Conservation (phyloP, 2,888 invertebrate genomes). For the Apomyelois bistriatella region DNA sequence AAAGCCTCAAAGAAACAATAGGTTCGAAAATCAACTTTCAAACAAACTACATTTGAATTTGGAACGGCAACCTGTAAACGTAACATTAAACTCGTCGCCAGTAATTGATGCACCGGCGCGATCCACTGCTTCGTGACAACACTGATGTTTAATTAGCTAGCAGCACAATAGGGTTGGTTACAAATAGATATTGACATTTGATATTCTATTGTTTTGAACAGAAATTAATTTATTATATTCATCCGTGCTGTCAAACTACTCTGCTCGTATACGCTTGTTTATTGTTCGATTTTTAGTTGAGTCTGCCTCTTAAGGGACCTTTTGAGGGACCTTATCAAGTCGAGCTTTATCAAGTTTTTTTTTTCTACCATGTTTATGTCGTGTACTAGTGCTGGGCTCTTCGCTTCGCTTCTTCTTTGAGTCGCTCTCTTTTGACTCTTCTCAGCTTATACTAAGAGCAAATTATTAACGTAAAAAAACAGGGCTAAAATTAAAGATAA, state of each 20-base stretch:
- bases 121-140: slow-evolving; percentile 4
- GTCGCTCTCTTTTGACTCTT: no score
- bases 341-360: no score
- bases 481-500: no score
- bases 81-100: not conserved
- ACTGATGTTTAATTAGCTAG: slow-evolving; percentile 21
- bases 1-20: not conserved
- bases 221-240: not conserved
- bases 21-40: not conserved
- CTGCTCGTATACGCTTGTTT: no score
- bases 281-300: no score
- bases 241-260: not conserved
- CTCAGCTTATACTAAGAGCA: no score
- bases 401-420: no score
- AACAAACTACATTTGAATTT: not conserved
- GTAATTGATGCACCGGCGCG: slow-evolving; percentile 19
- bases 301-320: no score
- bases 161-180: slow-evolving; percentile 16
- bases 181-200: not conserved
- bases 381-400: no score
- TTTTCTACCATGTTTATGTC: no score
- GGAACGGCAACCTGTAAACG: not conserved
- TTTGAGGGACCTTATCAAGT: no score
- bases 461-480: no score
- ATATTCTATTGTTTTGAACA: not conserved